Evolutionary conservation across 2,113 vertebrate species (phyloP), one percentile per base, ranked within the genome.

Genomic region (Lonchura striata): DNA sequence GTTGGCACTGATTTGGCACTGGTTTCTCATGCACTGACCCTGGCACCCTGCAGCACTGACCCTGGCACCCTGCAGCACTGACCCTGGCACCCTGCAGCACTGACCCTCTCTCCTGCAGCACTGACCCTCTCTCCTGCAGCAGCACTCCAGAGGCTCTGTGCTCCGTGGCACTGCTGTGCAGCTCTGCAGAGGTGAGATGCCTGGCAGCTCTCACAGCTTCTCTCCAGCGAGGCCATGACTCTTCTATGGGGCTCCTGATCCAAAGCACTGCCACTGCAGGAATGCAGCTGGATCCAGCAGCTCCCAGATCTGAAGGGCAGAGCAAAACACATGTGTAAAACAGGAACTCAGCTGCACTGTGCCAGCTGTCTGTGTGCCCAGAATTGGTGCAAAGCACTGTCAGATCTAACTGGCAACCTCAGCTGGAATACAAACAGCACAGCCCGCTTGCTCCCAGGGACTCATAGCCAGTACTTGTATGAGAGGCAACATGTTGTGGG

Each of bases 81-180:
- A 33, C 53, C 31, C 53, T 24, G 2, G 9, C 25, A 27, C 50
- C 39, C n/a, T 37, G 42, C 19, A 27, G 24, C 30, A 33, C 18
- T 31, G 53, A 33, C 53, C 31, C 53, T 24, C 3, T 15, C 25
- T 50, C 50, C 49, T 59, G 64, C 5, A 22, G 23, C 53, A 54
- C 52, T 21, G 35, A 39, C n/a, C 41, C 42, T n/a, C 8, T 6
- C 20, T 53, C 9, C 42, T 42, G 57, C 61, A 25, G 12, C 16
- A 15, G 59, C 53, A 15, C 10, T 22, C 9, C 41, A 24, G 19
- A 17, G 42, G 44, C 15, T 37, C 47, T 1, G 0, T 3, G 53
- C 2, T 27, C 75, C 2, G 28, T 14, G 13, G 50, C 37, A 8
- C 13, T 5, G 53, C 3, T 13, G 53, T 39, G 86, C 78, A 42